Percentiles rank a stretch among this genome's conserved stretches.
phyloP scores from a whole-genome alignment of 1,140 invertebrate species.

The Rhyzopertha dominica region DNA sequence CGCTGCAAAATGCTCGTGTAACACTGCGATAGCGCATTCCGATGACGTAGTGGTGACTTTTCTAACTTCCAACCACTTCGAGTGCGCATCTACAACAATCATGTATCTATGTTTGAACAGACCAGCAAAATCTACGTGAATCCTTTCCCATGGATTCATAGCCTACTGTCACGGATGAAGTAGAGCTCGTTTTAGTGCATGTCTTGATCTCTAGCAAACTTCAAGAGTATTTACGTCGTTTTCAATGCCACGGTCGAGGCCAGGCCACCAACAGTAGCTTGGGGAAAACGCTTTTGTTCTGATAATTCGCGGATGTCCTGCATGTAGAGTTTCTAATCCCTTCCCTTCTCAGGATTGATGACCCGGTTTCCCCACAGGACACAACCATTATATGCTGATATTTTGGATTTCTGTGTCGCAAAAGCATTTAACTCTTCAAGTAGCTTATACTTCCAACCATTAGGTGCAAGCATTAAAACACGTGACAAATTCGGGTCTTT shows the following conservation, averaged over 20 bases:
- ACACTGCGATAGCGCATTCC: conserved; percentile 21
- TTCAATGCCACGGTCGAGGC: conserved; percentile 46
- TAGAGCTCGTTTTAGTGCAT: conserved; percentile 21
- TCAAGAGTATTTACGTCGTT: background rate
- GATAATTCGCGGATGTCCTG: conserved; percentile 46
- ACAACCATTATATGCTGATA: no score
- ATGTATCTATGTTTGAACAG: conserved; percentile 42
- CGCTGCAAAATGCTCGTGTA: conserved; percentile 32
- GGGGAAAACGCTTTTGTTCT: conserved; percentile 50
- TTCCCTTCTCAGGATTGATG: no score
- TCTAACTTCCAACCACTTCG: conserved; percentile 45
- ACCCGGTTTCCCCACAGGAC: no score
- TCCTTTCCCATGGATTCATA: conserved; percentile 42
- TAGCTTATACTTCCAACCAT: no score
- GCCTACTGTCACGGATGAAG: conserved; percentile 38
- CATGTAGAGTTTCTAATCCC: conserved; percentile 42
- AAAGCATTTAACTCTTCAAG: no score
- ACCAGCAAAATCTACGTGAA: conserved; percentile 51
- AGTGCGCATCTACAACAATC: conserved; percentile 38
- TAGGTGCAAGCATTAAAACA: no score
- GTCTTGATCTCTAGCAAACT: background rate
- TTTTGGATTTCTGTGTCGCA: no score
- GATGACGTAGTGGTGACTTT: conserved; percentile 12
- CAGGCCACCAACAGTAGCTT: conserved; percentile 25
- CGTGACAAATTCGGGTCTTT: no score